Evolutionary conservation across 1,140 invertebrate species (phyloP), one percentile per base, ranked within the genome.

Genomic region (Nilaparvata lugens): DNA sequence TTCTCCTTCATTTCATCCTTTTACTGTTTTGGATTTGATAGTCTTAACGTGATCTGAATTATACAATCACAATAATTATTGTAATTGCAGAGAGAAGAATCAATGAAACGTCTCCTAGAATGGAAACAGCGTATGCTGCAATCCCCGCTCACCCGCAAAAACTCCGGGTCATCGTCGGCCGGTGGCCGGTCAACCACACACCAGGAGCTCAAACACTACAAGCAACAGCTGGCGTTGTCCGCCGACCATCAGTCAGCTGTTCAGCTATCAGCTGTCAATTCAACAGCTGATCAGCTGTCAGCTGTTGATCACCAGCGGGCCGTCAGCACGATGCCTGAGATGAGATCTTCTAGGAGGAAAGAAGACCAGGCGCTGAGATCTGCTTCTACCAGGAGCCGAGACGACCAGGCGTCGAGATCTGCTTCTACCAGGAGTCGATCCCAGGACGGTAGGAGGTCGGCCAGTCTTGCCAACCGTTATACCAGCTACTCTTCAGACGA

Each of bases 51-150:
- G n/a, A n/a, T n/a, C n/a, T n/a, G n/a, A n/a, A n/a, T n/a, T n/a
- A n/a, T n/a, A n/a, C n/a, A n/a, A n/a, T n/a, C n/a, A n/a, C n/a
- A n/a, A n/a, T n/a, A n/a, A n/a, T n/a, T n/a, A n/a, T n/a, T n/a
- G n/a, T n/a, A 48, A n/a, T 67, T 67, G 18, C 71, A 87, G 84
- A 79, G 89, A 24, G 90, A 93, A 77, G 91, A 93, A 74, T 93
- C 90, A 4, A 93, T 94, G 89, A 92, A 91, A 75, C 79, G 91
- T 13, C 72, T 94, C 60, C 74, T 93, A 11, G 91, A 93, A 74
- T 94, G 91, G 91, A 94, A 94, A 72, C 90, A 94, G 73, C 79
- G 91, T 67, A 94, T 94, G 91, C 74, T 93, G 62, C 90, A 93
- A 71, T 91, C 88, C 18, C 90, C 91, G 13, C 71, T 93, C 57